Evolutionary conservation across 2,888 invertebrate species (phyloP).

Genomic region (Saturnia pavonia): DNA sequence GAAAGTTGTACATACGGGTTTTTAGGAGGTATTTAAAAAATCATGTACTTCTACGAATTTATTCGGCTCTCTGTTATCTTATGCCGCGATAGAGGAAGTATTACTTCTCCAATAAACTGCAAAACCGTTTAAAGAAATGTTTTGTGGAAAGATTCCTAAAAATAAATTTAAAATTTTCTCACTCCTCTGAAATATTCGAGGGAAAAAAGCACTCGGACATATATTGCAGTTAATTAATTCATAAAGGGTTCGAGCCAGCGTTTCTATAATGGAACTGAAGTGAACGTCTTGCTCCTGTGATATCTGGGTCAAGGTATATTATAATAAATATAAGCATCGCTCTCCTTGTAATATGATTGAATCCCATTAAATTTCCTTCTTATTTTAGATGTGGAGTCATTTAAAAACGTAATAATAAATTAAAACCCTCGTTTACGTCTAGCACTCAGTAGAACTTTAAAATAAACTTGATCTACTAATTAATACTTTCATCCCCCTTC

Average conservation of each 20-base stretch:
- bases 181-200: neutral
- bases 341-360: neutral
- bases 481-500: neutral
- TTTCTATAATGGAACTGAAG: neutral
- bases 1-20: neutral
- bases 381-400: neutral
- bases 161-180: too few relatives aligned
- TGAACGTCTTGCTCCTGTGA: slow-evolving; percentile 14
- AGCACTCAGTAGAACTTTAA: neutral
- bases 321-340: neutral
- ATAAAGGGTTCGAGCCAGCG: neutral
- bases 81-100: neutral
- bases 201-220: neutral
- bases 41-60: neutral
- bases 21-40: neutral
- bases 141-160: neutral
- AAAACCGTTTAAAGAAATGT: neutral
- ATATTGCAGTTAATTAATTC: slow-evolving; percentile 10
- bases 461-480: neutral
- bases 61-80: neutral
- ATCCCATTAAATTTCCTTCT: neutral
- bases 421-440: neutral
- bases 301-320: slow-evolving; percentile 23
- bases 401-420: neutral
- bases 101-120: neutral